Percentiles rank a stretch among this genome's conserved stretches.
phyloP scores from a whole-genome alignment of 2,888 invertebrate genomes.

The Globia sparganii region DNA sequence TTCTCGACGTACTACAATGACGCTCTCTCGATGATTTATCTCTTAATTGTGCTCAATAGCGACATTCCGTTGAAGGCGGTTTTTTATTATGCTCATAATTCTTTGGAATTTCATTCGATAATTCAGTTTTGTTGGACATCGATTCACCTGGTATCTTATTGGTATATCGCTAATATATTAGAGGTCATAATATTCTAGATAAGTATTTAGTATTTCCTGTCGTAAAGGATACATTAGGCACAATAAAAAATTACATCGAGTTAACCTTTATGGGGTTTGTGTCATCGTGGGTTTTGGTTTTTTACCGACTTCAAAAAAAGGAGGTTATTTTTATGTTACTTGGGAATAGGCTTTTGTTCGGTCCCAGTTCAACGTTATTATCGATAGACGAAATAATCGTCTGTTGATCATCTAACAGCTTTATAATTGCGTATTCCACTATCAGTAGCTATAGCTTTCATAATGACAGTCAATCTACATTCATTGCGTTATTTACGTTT shows the following conservation, averaged over 20 bases:
- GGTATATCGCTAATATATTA: constrained; percentile 62
- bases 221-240: constrained; percentile 57
- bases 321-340: constrained; percentile 22
- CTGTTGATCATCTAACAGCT: neutral
- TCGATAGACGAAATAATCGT: constrained; percentile 8
- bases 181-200: constrained; percentile 62
- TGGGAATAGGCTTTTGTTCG: constrained; percentile 26
- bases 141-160: constrained; percentile 65
- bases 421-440: neutral
- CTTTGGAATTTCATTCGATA: constrained; percentile 74
- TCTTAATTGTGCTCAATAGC: constrained; percentile 85
- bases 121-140: constrained; percentile 61
- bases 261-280: constrained; percentile 59
- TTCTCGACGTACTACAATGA: constrained; percentile 86
- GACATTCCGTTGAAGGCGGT: constrained; percentile 80
- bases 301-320: too few species aligned
- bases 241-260: constrained; percentile 60
- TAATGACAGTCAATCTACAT: neutral
- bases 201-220: constrained; percentile 64
- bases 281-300: constrained; percentile 51
- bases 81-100: constrained; percentile 83
- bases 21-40: constrained; percentile 87
- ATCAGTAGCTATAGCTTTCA: neutral
- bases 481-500: neutral
- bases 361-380: constrained; percentile 10